Conservation (phyloP, 2,113 vertebrate genomes). For the Ochotona curzoniae region DNA sequence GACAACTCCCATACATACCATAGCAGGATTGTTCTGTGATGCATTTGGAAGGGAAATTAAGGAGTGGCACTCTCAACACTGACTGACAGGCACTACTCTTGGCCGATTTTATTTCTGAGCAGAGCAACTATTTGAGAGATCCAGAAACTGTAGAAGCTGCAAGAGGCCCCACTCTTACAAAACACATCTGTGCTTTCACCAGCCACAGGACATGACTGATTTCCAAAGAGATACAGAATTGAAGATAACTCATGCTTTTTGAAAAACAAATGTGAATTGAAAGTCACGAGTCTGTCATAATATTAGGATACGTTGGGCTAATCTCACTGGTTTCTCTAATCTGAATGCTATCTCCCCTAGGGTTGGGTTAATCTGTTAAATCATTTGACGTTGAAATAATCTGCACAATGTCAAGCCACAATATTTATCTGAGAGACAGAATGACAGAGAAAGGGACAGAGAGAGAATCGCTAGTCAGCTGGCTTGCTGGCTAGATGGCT, state of each 20-base stretch:
- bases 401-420: not conserved
- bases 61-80: not conserved
- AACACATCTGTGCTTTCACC: not conserved
- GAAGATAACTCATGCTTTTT: not conserved
- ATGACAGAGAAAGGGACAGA: too few species aligned
- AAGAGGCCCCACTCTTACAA: not conserved
- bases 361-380: not conserved
- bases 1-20: too few species aligned
- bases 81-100: not conserved
- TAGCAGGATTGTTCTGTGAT: not conserved
- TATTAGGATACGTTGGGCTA: not conserved
- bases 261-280: not conserved
- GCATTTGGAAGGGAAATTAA: not conserved
- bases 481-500: too few species aligned
- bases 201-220: not conserved
- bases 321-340: not conserved
- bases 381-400: not conserved
- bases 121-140: too few species aligned
- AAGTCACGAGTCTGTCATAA: not conserved
- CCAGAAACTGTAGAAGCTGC: not conserved
- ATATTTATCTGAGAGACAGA: too few species aligned
- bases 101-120: not conserved
- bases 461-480: too few species aligned
- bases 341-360: not conserved
- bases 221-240: conserved; percentile 4